These are phyloP conservation scores for Lottia scabra DNA, from an alignment of 2,888 invertebrate genomes.

Conservation along the genomic window DNA sequence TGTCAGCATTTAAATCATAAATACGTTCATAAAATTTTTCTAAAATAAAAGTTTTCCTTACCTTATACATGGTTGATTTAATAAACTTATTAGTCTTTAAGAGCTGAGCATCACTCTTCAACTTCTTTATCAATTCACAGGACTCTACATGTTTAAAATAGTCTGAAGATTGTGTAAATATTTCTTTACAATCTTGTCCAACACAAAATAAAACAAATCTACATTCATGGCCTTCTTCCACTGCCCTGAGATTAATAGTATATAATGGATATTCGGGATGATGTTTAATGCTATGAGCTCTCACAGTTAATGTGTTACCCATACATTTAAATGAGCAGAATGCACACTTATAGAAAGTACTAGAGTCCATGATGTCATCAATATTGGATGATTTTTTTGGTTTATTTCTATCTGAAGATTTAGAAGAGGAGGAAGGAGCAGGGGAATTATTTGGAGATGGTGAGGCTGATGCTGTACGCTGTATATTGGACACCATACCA, in stretches of 20 bases:
- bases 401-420: too few relatives aligned
- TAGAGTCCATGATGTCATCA: not conserved
- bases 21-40: too few relatives aligned
- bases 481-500: not conserved
- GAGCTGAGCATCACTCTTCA: not conserved
- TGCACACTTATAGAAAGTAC: not conserved
- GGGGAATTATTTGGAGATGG: too few relatives aligned
- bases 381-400: too few relatives aligned
- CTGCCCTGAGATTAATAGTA: not conserved
- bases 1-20: too few relatives aligned
- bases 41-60: not conserved
- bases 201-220: not conserved
- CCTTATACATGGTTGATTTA: not conserved
- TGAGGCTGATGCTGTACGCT: too few relatives aligned
- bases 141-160: conserved; percentile 1
- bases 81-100: not conserved
- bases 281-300: not conserved
- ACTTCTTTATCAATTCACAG: not conserved
- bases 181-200: not conserved
- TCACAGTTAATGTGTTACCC: not conserved
- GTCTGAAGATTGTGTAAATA: not conserved
- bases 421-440: too few relatives aligned
- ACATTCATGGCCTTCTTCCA: not conserved
- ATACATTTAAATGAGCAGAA: conserved; percentile 1
- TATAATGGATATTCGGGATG: not conserved